Evolutionary conservation across 2,888 invertebrate genomes (phyloP).

Genomic region (Yponomeuta plumbellus): DNA sequence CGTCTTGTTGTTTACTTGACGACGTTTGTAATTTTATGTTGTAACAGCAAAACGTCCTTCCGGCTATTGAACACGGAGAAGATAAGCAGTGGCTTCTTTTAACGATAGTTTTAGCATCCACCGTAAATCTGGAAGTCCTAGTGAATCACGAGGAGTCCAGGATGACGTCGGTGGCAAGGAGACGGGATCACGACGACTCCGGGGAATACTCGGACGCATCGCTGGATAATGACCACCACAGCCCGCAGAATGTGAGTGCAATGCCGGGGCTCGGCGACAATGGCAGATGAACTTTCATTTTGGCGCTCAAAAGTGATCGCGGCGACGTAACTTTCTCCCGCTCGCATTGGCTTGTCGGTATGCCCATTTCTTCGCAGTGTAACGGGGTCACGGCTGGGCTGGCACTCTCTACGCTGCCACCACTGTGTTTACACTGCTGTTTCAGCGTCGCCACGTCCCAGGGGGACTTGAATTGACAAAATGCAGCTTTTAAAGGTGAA

Average conservation of each 20-base stretch:
- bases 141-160: slow-evolving; percentile 61
- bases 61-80: not conserved
- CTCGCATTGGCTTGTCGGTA: slow-evolving; percentile 61
- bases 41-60: not conserved
- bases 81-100: not conserved
- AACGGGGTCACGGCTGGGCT: slow-evolving; percentile 67
- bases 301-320: slow-evolving; percentile 57
- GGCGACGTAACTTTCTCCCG: slow-evolving; percentile 63
- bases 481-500: slow-evolving; percentile 65
- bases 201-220: slow-evolving; percentile 71
- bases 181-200: slow-evolving; percentile 62
- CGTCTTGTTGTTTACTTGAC: not conserved
- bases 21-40: not conserved
- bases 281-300: slow-evolving; percentile 57
- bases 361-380: slow-evolving; percentile 67
- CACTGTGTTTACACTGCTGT: slow-evolving; percentile 44
- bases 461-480: slow-evolving; percentile 25
- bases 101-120: slow-evolving; percentile 3
- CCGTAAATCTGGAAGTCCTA: slow-evolving; percentile 67
- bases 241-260: slow-evolving; percentile 65
- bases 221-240: slow-evolving; percentile 63
- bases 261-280: slow-evolving; percentile 25
- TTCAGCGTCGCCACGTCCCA: slow-evolving; percentile 43
- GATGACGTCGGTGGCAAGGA: slow-evolving; percentile 64
- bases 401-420: slow-evolving; percentile 56